Evolutionary conservation across 2,888 invertebrate species (phyloP), one percentile per base, ranked within the genome.

Genomic region (Agonopterix heracliana): DNA sequence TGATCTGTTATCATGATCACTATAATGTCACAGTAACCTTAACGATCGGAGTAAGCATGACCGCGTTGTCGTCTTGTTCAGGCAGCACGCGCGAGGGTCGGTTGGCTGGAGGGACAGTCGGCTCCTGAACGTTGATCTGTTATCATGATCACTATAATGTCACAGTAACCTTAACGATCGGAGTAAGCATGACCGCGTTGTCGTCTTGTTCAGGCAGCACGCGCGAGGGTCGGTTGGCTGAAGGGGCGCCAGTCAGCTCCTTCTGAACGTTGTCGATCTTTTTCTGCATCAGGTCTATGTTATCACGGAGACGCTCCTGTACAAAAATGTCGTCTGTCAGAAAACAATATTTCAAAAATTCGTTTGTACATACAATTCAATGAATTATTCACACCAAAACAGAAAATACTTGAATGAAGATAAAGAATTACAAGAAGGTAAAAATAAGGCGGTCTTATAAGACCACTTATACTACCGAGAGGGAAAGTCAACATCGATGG

Each of bases 241-340:
- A 48, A 50, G 13, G 38, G 36, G 13, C 34, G 0, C 71, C 74
- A 2, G 72, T 69, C 52, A 81, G 59, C 65, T 82, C 80, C 62
- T 79, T 78, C 63, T 78, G 78, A 17, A 81, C 71, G 56, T 80
- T 81, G 60, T 78, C 78, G 43, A 83, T 79, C 10, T 68, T 79
- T 54, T 58, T 63, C 64, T 74, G 75, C 78, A 79, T 75, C 40
- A 59, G 61, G 48, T 64, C 59, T 48, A 81, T 73, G 52, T 67
- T 71, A 34, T 73, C 66, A 47, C 74, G 72, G 12, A 83, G 68
- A 9, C 74, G 71, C 42, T 78, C 81, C 78, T 80, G 53, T 4
- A 26, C 26, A 26, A 26, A 5, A 26, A 26, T 26, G 2, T 5
- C 5, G 17, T 17, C 17, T 17, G 17, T 2, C 17, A 17, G 26